Conservation (phyloP, 2,888 invertebrate genomes). For the Andrena hattorfiana region DNA sequence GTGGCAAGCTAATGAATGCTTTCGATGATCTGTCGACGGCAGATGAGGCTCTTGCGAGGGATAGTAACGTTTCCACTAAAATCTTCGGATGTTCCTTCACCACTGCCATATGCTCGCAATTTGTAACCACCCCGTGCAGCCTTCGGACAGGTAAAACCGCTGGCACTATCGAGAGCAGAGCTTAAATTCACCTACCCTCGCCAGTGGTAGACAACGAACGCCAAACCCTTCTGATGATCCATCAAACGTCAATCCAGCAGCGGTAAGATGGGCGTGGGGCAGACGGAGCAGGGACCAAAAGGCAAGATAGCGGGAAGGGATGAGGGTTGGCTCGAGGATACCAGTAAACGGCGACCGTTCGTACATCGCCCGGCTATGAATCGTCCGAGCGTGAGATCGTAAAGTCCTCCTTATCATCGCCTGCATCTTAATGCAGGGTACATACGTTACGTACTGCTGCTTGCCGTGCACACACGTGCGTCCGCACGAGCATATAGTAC, state of each 20-base stretch:
- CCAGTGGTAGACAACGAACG: not conserved
- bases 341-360: conserved; percentile 80
- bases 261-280: not conserved
- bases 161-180: too few species aligned
- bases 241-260: conserved; percentile 18
- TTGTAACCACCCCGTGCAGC: too few species aligned
- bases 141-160: too few species aligned
- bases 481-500: conserved; percentile 33
- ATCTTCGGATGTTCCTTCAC: too few species aligned
- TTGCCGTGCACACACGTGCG: conserved; percentile 61
- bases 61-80: too few species aligned
- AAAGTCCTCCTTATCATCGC: conserved; percentile 83
- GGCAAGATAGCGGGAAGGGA: not conserved
- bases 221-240: not conserved
- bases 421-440: conserved; percentile 83
- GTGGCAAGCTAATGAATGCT: conserved; percentile 12
- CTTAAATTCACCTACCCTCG: not conserved
- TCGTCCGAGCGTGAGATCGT: conserved; percentile 84
- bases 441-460: conserved; percentile 74
- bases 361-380: conserved; percentile 82
- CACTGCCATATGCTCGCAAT: too few species aligned
- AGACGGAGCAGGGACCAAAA: not conserved
- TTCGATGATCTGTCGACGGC: conserved; percentile 10
- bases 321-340: conserved; percentile 67
- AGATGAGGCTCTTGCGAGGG: not conserved